A percentile compares a stretch with the other conserved stretches of the same genome.
Evolutionary conservation across 2,888 invertebrate species (phyloP).

Genomic region (Hydriomena furcata): DNA sequence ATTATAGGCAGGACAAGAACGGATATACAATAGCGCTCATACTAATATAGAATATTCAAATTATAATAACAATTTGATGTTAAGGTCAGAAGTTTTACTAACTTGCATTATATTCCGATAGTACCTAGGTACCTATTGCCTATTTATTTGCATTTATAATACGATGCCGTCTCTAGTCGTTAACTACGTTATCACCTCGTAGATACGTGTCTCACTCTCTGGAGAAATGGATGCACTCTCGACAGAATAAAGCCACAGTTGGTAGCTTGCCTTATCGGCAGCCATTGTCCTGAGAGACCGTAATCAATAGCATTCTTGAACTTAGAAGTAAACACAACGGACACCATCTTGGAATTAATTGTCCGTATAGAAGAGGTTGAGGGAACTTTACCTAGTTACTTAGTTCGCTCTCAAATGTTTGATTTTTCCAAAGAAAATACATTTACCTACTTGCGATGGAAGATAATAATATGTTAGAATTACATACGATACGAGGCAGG

Average conservation of each 20-base stretch:
- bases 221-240: slow-evolving; percentile 65
- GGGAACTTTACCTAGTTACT: background rate
- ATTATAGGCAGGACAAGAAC: too few relatives aligned
- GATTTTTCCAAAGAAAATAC: too few relatives aligned
- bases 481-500: too few relatives aligned
- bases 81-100: too few relatives aligned
- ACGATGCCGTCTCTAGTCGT: slow-evolving; percentile 56
- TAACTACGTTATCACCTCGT: slow-evolving; percentile 60
- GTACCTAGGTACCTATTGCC: background rate
- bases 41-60: too few relatives aligned
- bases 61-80: too few relatives aligned
- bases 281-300: slow-evolving; percentile 58
- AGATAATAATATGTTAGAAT: too few relatives aligned
- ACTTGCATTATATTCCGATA: too few relatives aligned
- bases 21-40: too few relatives aligned
- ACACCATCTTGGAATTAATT: slow-evolving; percentile 16
- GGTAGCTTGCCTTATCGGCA: slow-evolving; percentile 53
- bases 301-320: slow-evolving; percentile 70
- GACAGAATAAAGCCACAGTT: slow-evolving; percentile 35
- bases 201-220: slow-evolving; percentile 47
- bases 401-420: background rate
- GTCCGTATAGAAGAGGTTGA: background rate
- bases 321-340: slow-evolving; percentile 52
- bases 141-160: background rate
- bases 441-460: too few relatives aligned